Percentiles rank a stretch among this genome's conserved stretches.
Evolutionary conservation across 1,140 invertebrate genomes (phyloP).

Genomic region (Heliconius himera): DNA sequence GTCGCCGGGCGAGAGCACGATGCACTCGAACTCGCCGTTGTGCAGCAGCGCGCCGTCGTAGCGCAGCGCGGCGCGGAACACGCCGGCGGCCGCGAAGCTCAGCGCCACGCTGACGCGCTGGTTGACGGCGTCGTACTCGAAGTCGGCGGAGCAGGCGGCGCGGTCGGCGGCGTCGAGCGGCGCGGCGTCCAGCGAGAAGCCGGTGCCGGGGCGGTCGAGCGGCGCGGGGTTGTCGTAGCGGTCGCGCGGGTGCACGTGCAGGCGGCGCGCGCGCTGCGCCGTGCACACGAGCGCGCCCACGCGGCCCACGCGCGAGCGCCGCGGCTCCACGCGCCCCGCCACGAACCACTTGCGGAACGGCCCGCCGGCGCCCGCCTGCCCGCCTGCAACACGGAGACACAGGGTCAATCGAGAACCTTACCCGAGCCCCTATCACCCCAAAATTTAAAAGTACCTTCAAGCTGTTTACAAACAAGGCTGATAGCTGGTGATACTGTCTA

Average conservation of each 20-base stretch:
- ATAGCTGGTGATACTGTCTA: too few relatives aligned
- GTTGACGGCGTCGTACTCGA: slow-evolving; percentile 82
- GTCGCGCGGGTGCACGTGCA: slow-evolving; percentile 94
- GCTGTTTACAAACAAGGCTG: too few relatives aligned
- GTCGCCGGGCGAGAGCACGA: slow-evolving; percentile 91
- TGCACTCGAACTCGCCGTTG: slow-evolving; percentile 96
- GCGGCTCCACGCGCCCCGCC: slow-evolving; percentile 90
- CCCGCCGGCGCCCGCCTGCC: slow-evolving; percentile 82
- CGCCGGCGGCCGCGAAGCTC: slow-evolving; percentile 84
- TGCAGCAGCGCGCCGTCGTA: slow-evolving; percentile 90
- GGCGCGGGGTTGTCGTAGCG: slow-evolving; percentile 90
- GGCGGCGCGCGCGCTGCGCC: slow-evolving; percentile 88
- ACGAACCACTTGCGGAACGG: slow-evolving; percentile 84
- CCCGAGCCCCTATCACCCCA: too few relatives aligned
- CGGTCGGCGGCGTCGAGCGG: slow-evolving; percentile 33
- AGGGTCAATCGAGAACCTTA: too few relatives aligned
- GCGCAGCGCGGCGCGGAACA: slow-evolving; percentile 91
- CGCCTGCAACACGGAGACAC: slow-evolving; percentile 49
- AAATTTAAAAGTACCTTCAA: too few relatives aligned
- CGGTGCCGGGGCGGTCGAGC: slow-evolving; percentile 48
- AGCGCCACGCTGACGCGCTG: slow-evolving; percentile 81
- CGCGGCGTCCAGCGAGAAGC: slow-evolving; percentile 36
- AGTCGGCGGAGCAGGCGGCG: slow-evolving; percentile 42
- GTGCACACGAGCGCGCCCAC: slow-evolving; percentile 94
- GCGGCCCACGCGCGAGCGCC: slow-evolving; percentile 91